phyloP scores from a whole-genome alignment of 2,113 vertebrate genomes.

The Cephalopholis sonnerati region DNA sequence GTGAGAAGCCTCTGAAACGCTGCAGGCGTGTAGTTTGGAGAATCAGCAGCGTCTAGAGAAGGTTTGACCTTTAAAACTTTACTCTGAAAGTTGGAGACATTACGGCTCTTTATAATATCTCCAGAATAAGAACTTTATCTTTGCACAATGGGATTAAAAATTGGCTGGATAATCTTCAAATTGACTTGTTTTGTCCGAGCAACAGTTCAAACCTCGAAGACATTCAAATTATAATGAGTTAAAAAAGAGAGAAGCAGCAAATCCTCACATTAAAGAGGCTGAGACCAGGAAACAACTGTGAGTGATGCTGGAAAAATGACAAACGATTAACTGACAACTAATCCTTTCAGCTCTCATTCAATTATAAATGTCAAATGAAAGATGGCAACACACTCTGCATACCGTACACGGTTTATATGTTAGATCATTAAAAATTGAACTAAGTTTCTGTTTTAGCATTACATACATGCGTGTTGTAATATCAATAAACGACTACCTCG shows the following conservation, averaged over 20 bases:
- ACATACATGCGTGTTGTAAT: neutral
- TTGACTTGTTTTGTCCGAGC: neutral
- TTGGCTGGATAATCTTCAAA: neutral
- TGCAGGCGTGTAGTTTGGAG: constrained; percentile 13
- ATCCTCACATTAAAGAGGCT: neutral
- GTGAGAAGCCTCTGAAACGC: constrained; percentile 10
- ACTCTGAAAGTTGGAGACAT: neutral
- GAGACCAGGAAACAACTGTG: neutral
- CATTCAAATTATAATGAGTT: neutral
- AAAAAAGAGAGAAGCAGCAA: neutral
- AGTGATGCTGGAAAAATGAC: neutral
- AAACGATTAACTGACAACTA: neutral
- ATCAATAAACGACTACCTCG: neutral
- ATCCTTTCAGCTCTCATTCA: neutral
- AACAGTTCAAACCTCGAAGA: neutral
- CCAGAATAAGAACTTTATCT: neutral
- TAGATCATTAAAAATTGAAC: neutral
- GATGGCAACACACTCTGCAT: neutral
- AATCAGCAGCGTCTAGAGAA: neutral
- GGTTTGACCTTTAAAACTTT: constrained; percentile 18
- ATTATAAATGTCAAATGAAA: neutral
- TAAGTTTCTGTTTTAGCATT: neutral
- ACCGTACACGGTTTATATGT: neutral
- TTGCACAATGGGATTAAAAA: neutral
- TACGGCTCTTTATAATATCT: neutral